Conservation (phyloP, 2,888 invertebrate species). For the Anodontia alba region DNA sequence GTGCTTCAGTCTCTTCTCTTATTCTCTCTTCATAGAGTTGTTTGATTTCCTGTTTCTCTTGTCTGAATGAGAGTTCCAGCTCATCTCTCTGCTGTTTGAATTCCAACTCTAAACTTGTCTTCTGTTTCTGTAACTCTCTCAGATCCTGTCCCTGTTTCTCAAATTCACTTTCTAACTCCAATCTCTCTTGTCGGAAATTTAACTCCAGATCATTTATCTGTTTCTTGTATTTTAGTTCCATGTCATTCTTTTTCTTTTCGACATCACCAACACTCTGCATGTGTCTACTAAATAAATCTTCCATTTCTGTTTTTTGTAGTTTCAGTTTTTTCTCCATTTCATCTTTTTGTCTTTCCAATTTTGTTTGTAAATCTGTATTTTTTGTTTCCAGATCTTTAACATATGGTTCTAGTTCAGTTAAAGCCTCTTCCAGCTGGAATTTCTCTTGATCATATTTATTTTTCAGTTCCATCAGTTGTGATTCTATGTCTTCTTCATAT, state of each 20-base stretch:
- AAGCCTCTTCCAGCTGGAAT: slow-evolving; percentile 50
- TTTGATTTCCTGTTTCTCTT: slow-evolving; percentile 62
- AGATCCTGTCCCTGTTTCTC: slow-evolving; percentile 47
- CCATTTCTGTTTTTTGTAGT: slow-evolving; percentile 52
- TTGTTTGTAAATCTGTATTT: slow-evolving; percentile 50
- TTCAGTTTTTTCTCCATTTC: slow-evolving; percentile 24
- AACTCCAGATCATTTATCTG: slow-evolving; percentile 34
- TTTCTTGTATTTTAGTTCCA: slow-evolving; percentile 37
- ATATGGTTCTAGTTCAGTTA: slow-evolving; percentile 49
- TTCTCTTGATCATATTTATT: slow-evolving; percentile 60
- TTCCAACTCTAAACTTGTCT: slow-evolving; percentile 55
- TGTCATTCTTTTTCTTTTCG: slow-evolving; percentile 60
- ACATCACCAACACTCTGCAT: slow-evolving; percentile 51
- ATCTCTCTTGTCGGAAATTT: slow-evolving; percentile 24
- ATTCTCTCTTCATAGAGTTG: slow-evolving; percentile 56
- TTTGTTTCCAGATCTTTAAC: slow-evolving; percentile 57
- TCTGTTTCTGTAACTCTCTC: slow-evolving; percentile 49
- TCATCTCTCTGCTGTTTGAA: slow-evolving; percentile 59
- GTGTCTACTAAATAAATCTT: slow-evolving; percentile 50
- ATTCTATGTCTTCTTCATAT: slow-evolving; percentile 54
- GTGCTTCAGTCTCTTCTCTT: slow-evolving; percentile 28
- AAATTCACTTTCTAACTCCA: slow-evolving; percentile 33
- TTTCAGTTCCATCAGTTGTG: slow-evolving; percentile 51
- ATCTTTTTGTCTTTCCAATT: slow-evolving; percentile 44
- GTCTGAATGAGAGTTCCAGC: slow-evolving; percentile 53